phyloP scores from a whole-genome alignment of 2,888 invertebrate species.

The Tribolium freemani region DNA sequence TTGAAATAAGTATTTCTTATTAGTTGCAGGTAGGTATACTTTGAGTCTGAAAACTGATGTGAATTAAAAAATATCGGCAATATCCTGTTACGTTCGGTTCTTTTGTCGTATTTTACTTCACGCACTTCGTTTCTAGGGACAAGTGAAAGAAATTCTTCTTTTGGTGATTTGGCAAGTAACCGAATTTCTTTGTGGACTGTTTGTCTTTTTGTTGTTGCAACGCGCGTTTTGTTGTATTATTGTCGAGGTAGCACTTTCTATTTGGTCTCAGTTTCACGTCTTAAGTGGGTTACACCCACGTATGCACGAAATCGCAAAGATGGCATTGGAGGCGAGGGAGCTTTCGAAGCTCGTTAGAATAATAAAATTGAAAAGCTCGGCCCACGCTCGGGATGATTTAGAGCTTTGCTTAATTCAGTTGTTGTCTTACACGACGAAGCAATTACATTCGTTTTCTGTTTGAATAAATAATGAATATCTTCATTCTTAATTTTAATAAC shows the following conservation, averaged over 20 bases:
- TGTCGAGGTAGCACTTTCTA: slow-evolving; percentile 27
- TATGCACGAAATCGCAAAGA: slow-evolving; percentile 10
- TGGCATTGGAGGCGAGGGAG: neutral
- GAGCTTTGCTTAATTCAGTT: slow-evolving; percentile 35
- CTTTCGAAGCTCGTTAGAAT: slow-evolving; percentile 36
- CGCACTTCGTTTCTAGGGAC: no score
- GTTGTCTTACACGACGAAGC: slow-evolving; percentile 39
- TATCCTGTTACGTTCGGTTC: no score
- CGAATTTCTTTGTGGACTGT: no score
- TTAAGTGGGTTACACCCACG: slow-evolving; percentile 38
- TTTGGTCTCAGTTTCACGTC: slow-evolving; percentile 35
- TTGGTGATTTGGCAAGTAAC: no score
- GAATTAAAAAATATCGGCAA: no score
- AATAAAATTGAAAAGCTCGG: slow-evolving; percentile 33
- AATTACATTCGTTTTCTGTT: slow-evolving; percentile 39
- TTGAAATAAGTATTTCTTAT: no score
- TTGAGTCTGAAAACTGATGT: no score
- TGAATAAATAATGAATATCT: slow-evolving; percentile 40
- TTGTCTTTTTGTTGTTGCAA: no score
- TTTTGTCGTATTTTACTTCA: no score
- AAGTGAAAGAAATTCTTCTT: no score
- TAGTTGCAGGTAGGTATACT: no score
- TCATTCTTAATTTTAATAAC: slow-evolving; percentile 39
- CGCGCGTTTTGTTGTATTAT: no score
- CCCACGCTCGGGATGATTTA: slow-evolving; percentile 33